phyloP scores from a whole-genome alignment of 2,888 invertebrate species.

The Pyrgus malvae region DNA sequence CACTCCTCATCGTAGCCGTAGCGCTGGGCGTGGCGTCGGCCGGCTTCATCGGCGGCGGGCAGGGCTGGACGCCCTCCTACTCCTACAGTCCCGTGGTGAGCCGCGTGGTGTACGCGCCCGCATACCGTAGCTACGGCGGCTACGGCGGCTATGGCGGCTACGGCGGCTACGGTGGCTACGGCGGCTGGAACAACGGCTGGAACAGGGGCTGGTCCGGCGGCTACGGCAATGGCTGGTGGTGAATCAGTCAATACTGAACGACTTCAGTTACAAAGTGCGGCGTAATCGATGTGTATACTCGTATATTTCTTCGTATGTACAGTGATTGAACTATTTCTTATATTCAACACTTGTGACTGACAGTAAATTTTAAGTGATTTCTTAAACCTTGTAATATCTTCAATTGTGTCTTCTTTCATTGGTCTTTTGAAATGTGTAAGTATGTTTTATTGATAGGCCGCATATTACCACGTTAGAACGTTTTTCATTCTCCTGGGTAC shows the following conservation, averaged over 20 bases:
- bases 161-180: conserved; percentile 19
- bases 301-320: not conserved
- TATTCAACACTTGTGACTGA: too few species aligned
- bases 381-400: too few species aligned
- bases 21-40: conserved; percentile 44
- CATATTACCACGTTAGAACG: too few species aligned
- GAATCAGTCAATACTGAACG: too few species aligned
- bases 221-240: conserved; percentile 6
- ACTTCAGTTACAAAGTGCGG: not conserved
- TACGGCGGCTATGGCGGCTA: conserved; percentile 18
- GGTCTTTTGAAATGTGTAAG: too few species aligned
- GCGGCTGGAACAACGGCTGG: conserved; percentile 23
- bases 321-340: too few species aligned
- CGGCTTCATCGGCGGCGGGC: conserved; percentile 50
- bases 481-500: too few species aligned
- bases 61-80: conserved; percentile 29
- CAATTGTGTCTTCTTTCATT: too few species aligned
- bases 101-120: conserved; percentile 26
- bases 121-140: conserved; percentile 7
- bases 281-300: not conserved
- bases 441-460: too few species aligned
- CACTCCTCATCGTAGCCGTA: conserved; percentile 41
- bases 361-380: too few species aligned
- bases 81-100: too few species aligned
- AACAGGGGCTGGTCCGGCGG: conserved; percentile 5